Evolutionary conservation across 1,140 invertebrate species (phyloP).

Genomic region (Drosophila tsacasi): DNA sequence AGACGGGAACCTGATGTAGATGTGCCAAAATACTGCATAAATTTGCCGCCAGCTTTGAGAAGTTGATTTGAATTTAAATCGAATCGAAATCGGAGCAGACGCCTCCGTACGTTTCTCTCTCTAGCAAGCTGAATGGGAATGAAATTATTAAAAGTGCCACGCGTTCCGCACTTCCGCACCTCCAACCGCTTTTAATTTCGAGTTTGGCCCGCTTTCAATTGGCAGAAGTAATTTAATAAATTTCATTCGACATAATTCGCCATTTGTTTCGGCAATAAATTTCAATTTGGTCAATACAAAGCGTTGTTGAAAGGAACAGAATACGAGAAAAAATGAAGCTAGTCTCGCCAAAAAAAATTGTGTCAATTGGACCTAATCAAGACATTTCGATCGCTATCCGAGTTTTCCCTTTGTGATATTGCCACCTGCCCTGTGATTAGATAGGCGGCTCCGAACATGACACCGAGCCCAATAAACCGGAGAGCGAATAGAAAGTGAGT

Average conservation of each 20-base stretch:
- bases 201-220: conserved; percentile 46
- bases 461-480: background rate
- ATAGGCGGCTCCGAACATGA: conserved; percentile 36
- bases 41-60: conserved; percentile 57
- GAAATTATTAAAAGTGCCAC: conserved; percentile 54
- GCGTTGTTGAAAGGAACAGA: background rate
- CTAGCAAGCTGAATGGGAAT: conserved; percentile 31
- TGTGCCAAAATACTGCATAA: conserved; percentile 48
- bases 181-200: conserved; percentile 39
- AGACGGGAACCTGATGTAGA: conserved; percentile 26
- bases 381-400: conserved; percentile 29
- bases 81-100: conserved; percentile 57
- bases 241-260: conserved; percentile 39
- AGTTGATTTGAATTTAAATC: conserved; percentile 63
- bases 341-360: conserved; percentile 34
- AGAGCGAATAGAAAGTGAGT: conserved; percentile 42
- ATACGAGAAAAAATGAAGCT: background rate
- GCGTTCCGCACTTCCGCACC: conserved; percentile 6
- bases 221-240: conserved; percentile 36
- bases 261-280: conserved; percentile 51
- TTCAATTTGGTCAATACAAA: conserved; percentile 45
- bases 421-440: conserved; percentile 48
- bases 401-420: conserved; percentile 13
- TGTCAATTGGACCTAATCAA: conserved; percentile 55
- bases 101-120: conserved; percentile 12